These are phyloP conservation scores for Hemibagrus wyckioides DNA, from an alignment of 2,113 vertebrate species.

Conservation along the genomic window DNA sequence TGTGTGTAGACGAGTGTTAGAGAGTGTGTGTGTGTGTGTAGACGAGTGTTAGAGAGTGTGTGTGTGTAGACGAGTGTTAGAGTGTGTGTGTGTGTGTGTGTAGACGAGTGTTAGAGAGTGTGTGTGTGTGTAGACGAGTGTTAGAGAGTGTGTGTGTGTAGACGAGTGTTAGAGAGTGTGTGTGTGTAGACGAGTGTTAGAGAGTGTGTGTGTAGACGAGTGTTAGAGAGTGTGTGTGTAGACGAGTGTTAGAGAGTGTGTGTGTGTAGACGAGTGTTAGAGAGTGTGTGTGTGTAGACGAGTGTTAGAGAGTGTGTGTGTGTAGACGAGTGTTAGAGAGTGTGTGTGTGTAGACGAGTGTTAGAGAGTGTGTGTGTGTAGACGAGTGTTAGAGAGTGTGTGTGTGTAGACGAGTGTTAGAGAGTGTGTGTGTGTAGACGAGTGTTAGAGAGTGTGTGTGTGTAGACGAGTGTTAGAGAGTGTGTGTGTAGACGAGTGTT, in stretches of 20 bases:
- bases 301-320: constrained; percentile 4
- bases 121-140: constrained; percentile 3
- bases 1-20: constrained; percentile 1
- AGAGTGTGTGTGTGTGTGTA: neutral
- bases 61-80: neutral
- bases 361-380: neutral
- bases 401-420: neutral
- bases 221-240: too few species aligned
- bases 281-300: neutral
- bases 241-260: constrained; percentile 5
- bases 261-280: neutral
- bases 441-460: constrained; percentile 4
- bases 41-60: constrained; percentile 5
- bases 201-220: neutral
- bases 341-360: neutral
- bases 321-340: neutral
- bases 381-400: neutral
- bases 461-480: neutral
- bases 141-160: neutral
- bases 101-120: constrained; percentile 4
- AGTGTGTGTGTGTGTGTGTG: neutral
- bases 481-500: too few species aligned
- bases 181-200: neutral
- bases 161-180: neutral
- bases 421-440: neutral